These are phyloP conservation scores for Orchestia grillus DNA, from an alignment of 1,140 invertebrate genomes.

Conservation along the genomic window DNA sequence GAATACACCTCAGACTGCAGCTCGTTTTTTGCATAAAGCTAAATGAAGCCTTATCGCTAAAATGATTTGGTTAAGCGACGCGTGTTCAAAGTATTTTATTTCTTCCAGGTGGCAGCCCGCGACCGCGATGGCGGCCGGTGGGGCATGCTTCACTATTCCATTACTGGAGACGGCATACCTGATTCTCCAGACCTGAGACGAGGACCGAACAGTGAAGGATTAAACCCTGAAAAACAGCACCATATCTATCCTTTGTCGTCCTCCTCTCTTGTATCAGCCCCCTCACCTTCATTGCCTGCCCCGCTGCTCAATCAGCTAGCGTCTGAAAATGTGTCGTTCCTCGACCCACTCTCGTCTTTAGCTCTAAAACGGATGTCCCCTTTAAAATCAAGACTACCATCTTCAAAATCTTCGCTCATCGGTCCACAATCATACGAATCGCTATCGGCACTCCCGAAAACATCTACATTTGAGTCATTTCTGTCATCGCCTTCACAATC, in stretches of 20 bases:
- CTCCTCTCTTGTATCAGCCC: background rate
- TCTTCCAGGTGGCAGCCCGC: constrained; percentile 4
- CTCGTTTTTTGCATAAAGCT: too few relatives aligned
- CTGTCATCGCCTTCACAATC: background rate
- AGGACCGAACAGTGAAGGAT: background rate
- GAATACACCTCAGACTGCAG: too few relatives aligned
- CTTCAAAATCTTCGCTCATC: background rate
- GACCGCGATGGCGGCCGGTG: constrained; percentile 25
- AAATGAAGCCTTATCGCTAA: too few relatives aligned
- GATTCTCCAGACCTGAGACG: background rate
- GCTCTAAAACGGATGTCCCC: background rate
- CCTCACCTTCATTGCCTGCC: background rate
- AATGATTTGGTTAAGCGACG: too few relatives aligned
- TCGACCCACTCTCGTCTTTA: background rate
- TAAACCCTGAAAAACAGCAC: background rate
- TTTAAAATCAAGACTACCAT: background rate
- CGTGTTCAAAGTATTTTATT: background rate
- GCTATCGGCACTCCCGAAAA: background rate
- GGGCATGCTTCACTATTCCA: constrained; percentile 6
- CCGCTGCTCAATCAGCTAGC: background rate
- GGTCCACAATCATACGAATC: too few relatives aligned
- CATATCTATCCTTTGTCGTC: background rate
- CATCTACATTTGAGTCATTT: background rate
- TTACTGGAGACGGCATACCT: constrained; percentile 23
- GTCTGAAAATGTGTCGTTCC: background rate